Evolutionary conservation across 2,888 invertebrate genomes (phyloP).

Genomic region (Hirtodrosophila confusa): DNA sequence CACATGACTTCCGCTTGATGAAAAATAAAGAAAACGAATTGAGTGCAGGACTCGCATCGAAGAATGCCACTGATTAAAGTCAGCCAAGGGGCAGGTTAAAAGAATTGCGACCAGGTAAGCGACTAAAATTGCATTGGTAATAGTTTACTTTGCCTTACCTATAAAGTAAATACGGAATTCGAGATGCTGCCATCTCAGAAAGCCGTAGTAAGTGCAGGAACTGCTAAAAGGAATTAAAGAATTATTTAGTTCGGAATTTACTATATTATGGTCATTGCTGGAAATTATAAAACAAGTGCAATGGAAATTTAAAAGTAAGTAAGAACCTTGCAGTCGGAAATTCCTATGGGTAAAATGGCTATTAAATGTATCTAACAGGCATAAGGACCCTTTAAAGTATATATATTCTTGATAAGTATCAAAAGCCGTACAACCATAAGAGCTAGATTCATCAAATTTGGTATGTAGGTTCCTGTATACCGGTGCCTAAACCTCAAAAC

Average conservation of each 20-base stretch:
- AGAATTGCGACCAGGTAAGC: constrained; percentile 51
- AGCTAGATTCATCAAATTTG: too few species aligned
- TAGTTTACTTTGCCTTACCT: constrained; percentile 57
- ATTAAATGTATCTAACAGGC: too few species aligned
- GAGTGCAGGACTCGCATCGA: constrained; percentile 68
- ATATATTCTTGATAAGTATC: too few species aligned
- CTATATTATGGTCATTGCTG: constrained; percentile 58
- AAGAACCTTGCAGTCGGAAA: too few species aligned
- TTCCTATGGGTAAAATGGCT: too few species aligned
- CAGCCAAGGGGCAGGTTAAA: constrained; percentile 28
- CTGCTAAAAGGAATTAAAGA: constrained; percentile 72
- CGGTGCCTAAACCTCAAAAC: too few species aligned
- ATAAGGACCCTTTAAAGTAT: too few species aligned
- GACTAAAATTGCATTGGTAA: constrained; percentile 70
- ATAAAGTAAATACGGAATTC: constrained; percentile 76
- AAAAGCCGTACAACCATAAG: too few species aligned
- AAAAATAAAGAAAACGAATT: constrained; percentile 75
- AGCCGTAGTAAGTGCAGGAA: constrained; percentile 14
- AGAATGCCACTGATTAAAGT: constrained; percentile 77
- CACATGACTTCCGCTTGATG: constrained; percentile 71
- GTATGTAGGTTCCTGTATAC: too few species aligned
- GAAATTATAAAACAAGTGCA: too few species aligned
- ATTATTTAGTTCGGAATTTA: constrained; percentile 70
- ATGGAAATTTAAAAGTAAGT: too few species aligned
- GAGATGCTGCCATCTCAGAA: constrained; percentile 49